Conservation (phyloP, 2,888 invertebrate genomes). For the Papilio protenor region DNA sequence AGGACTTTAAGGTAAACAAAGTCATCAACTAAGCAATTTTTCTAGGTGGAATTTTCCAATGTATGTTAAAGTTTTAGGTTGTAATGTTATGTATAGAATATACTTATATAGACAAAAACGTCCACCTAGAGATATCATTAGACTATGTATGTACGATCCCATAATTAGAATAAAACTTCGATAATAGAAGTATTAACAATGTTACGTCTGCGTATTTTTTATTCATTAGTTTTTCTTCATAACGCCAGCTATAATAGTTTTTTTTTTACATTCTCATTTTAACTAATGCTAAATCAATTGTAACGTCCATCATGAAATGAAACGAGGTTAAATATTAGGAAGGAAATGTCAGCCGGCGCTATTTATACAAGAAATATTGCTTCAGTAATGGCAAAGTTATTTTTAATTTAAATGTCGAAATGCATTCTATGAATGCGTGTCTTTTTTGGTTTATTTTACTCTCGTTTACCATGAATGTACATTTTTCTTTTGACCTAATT, state of each 20-base stretch:
- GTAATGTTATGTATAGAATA: too few relatives aligned
- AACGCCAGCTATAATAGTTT: too few relatives aligned
- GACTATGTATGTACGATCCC: too few relatives aligned
- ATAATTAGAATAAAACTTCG: too few relatives aligned
- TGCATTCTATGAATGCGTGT: background rate
- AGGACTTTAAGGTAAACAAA: slow-evolving; percentile 26
- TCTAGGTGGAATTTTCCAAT: slow-evolving; percentile 7
- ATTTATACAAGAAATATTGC: slow-evolving; percentile 14
- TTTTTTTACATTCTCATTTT: background rate
- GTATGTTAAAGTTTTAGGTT: background rate
- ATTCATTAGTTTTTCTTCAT: too few relatives aligned
- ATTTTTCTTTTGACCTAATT: background rate
- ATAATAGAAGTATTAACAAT: too few relatives aligned
- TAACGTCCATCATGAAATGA: background rate
- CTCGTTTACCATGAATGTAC: too few relatives aligned
- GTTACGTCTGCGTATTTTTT: too few relatives aligned
- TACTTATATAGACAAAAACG: too few relatives aligned
- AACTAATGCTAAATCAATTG: slow-evolving; percentile 9
- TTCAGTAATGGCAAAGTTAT: background rate
- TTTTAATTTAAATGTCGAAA: background rate
- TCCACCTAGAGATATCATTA: too few relatives aligned
- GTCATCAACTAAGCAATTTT: background rate
- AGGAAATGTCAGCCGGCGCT: slow-evolving; percentile 10
- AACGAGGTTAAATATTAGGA: slow-evolving; percentile 17
- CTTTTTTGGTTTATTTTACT: background rate